phyloP scores from a whole-genome alignment of 2,113 vertebrate species.

The Ictalurus furcatus region DNA sequence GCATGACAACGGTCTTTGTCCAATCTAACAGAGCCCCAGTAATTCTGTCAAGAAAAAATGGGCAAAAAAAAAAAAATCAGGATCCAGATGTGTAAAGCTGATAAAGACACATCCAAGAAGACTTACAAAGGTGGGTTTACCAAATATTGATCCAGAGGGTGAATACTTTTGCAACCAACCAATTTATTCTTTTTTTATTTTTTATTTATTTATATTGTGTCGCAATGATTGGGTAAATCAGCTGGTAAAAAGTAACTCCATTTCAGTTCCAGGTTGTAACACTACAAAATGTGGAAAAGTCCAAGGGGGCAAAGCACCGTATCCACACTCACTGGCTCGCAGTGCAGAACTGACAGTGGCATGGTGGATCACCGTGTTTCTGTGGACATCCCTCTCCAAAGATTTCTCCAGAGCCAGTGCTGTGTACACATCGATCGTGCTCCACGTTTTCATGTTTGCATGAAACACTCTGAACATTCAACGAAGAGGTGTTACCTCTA shows the following conservation, averaged over 20 bases:
- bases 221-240: background rate
- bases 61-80: background rate
- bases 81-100: background rate
- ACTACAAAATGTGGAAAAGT: background rate
- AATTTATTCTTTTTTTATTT: background rate
- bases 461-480: background rate
- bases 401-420: background rate
- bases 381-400: background rate
- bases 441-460: conserved; percentile 6
- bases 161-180: background rate
- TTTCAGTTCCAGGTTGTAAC: background rate
- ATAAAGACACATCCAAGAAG: background rate
- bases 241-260: background rate
- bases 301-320: background rate
- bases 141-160: background rate
- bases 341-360: background rate
- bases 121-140: background rate
- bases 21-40: background rate
- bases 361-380: background rate
- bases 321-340: background rate
- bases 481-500: background rate
- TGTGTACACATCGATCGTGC: background rate
- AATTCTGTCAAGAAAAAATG: background rate
- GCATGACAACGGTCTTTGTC: background rate
- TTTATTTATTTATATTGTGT: background rate